A percentile compares a stretch with the other conserved stretches of the same genome.
Conservation (phyloP, 2,113 vertebrate genomes). For the Sphaerodactylus townsendi region DNA sequence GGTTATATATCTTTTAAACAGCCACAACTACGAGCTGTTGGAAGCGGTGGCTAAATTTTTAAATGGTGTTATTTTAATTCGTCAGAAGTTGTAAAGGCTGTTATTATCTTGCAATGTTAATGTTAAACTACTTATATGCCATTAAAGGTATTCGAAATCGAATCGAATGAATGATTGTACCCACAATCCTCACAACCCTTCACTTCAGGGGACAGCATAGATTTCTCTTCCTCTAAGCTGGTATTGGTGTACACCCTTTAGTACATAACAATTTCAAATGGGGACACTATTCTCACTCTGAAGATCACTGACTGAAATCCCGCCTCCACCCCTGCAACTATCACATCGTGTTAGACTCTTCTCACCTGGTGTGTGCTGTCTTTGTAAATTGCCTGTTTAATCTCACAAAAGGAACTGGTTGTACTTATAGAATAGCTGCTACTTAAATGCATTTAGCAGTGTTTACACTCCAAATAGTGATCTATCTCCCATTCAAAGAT, state of each 20-base stretch:
- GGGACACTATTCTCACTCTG: not conserved
- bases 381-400: not conserved
- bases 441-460: not conserved
- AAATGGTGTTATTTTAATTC: too few relatives aligned
- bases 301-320: not conserved
- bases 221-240: not conserved
- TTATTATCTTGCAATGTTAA: too few relatives aligned
- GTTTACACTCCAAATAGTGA: not conserved
- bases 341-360: not conserved
- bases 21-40: too few relatives aligned
- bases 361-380: not conserved
- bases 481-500: not conserved
- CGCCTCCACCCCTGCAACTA: too few relatives aligned
- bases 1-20: too few relatives aligned
- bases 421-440: too few relatives aligned
- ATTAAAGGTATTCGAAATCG: too few relatives aligned
- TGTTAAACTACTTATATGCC: too few relatives aligned
- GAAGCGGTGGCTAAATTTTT: too few relatives aligned
- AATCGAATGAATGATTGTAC: too few relatives aligned
- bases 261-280: not conserved
- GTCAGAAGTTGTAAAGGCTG: too few relatives aligned
- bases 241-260: not conserved
- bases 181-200: not conserved
- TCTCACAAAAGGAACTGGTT: too few relatives aligned
- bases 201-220: not conserved